These are phyloP conservation scores for Acanthopleura granulata DNA, from an alignment of 2,888 invertebrate species.

Conservation along the genomic window DNA sequence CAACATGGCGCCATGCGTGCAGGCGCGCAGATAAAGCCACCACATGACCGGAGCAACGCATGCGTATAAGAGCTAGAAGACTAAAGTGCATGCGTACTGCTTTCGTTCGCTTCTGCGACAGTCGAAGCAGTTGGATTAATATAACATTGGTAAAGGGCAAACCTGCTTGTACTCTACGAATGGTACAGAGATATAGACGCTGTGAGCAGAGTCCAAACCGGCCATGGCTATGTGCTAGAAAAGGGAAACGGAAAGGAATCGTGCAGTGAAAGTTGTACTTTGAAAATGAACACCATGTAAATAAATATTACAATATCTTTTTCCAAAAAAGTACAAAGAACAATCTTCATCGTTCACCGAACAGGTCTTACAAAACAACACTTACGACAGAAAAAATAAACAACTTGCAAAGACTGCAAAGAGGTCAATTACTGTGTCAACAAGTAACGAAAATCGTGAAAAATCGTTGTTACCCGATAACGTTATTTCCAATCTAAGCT, in stretches of 20 bases:
- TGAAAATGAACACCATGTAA: not conserved
- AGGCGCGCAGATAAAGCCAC: not conserved
- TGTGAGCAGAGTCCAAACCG: conserved; percentile 53
- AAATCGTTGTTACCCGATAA: no score
- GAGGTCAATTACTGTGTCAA: no score
- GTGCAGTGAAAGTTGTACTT: conserved; percentile 16
- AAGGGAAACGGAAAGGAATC: conserved; percentile 53
- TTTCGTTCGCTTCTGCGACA: not conserved
- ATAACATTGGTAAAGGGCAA: conserved; percentile 33
- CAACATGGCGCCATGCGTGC: no score
- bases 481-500: no score
- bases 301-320: not conserved
- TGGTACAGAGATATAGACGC: conserved; percentile 64
- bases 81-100: not conserved
- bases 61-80: not conserved
- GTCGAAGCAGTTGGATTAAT: not conserved
- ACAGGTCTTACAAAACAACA: no score
- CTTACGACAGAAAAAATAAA: no score
- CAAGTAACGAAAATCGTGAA: no score
- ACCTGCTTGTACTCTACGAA: conserved; percentile 63
- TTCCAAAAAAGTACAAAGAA: not conserved
- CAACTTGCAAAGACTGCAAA: no score
- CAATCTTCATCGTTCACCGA: not conserved
- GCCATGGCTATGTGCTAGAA: conserved; percentile 61
- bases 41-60: not conserved